These are phyloP conservation scores for Nomada ruficornis DNA, from an alignment of 2,888 invertebrate species.

Conservation along the genomic window DNA sequence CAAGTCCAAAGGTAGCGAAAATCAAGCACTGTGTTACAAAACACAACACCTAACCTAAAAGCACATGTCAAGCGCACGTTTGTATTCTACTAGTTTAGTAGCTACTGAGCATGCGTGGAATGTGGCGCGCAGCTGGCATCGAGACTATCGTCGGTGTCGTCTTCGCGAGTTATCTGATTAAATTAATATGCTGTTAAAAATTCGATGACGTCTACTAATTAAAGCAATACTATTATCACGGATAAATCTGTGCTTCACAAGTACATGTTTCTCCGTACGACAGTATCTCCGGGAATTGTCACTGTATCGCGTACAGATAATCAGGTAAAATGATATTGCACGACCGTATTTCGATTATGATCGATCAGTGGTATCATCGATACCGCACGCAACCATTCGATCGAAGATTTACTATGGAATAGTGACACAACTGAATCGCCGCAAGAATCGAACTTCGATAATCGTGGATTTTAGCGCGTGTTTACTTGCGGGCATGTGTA, in stretches of 20 bases:
- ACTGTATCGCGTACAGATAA: not conserved
- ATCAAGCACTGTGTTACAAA: constrained; percentile 6
- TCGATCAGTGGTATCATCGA: constrained; percentile 27
- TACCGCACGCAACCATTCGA: not conserved
- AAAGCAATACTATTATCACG: not conserved
- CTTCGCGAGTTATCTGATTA: not conserved
- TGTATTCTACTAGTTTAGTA: not conserved
- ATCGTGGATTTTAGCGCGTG: constrained; percentile 20
- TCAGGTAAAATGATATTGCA: not conserved
- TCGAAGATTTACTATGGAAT: constrained; percentile 10
- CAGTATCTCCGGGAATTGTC: not conserved
- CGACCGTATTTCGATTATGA: constrained; percentile 1
- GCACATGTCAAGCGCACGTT: constrained; percentile 47
- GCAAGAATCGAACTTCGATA: constrained; percentile 12
- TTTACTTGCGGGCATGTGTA: constrained; percentile 69
- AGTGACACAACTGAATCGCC: not conserved
- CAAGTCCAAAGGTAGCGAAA: constrained; percentile 1
- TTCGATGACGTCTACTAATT: not conserved
- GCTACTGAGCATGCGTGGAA: constrained; percentile 55
- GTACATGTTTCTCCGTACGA: not conserved
- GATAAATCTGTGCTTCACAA: not conserved
- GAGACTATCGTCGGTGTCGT: constrained; percentile 34
- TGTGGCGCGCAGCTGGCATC: constrained; percentile 21
- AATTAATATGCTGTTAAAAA: constrained; percentile 2
- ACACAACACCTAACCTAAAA: constrained; percentile 51